Percentiles rank a stretch among this genome's conserved stretches.
phyloP scores from a whole-genome alignment of 2,888 invertebrate genomes.

The Trimorus sp. region DNA sequence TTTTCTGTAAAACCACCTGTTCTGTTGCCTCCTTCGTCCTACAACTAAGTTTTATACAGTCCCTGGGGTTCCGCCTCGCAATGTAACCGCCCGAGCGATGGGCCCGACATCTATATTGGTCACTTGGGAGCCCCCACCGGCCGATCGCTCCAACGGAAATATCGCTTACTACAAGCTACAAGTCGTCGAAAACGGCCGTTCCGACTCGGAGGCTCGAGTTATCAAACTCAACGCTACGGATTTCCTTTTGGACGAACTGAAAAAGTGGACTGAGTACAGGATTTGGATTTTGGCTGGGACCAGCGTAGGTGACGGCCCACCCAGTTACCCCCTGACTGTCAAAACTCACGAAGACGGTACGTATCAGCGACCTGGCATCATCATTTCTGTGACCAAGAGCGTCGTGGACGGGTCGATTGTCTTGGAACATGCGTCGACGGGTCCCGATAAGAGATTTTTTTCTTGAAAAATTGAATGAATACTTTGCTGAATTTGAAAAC shows the following conservation, averaged over 20 bases:
- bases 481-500: background rate
- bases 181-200: slow-evolving; percentile 92
- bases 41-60: slow-evolving; percentile 86
- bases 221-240: slow-evolving; percentile 90
- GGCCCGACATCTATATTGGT: slow-evolving; percentile 95
- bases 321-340: slow-evolving; percentile 94
- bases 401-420: slow-evolving; percentile 61
- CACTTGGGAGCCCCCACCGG: slow-evolving; percentile 96
- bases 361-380: slow-evolving; percentile 82
- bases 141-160: slow-evolving; percentile 94
- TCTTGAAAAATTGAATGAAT: background rate
- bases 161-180: slow-evolving; percentile 97
- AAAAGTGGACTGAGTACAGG: slow-evolving; percentile 97
- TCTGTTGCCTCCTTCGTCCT: slow-evolving; percentile 81
- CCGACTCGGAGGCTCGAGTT: slow-evolving; percentile 92
- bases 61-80: slow-evolving; percentile 98
- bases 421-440: too few relatives aligned
- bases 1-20: slow-evolving; percentile 70
- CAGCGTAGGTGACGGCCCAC: slow-evolving; percentile 97
- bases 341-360: slow-evolving; percentile 99
- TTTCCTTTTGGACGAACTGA: slow-evolving; percentile 93
- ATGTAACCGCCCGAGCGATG: slow-evolving; percentile 93
- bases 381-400: slow-evolving; percentile 69
- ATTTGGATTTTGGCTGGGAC: slow-evolving; percentile 98
- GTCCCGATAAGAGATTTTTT: background rate